phyloP scores from a whole-genome alignment of 2,888 invertebrate species.

The Galerucella nymphaeae region DNA sequence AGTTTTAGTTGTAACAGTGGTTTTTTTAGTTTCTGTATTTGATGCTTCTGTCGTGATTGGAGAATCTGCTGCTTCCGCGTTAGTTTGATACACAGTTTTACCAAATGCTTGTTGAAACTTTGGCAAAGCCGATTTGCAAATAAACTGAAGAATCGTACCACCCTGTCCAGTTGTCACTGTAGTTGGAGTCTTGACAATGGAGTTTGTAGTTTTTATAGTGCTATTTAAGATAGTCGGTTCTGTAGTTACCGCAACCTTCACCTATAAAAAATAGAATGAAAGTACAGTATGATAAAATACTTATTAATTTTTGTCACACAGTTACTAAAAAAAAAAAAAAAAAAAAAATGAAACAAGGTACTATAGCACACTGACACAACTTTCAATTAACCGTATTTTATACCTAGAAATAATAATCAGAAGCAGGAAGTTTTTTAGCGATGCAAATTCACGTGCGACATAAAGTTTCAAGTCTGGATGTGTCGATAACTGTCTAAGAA shows the following conservation, averaged over 20 bases:
- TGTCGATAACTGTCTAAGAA: too few species aligned
- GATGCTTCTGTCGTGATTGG: conserved; percentile 44
- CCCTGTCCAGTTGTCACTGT: conserved; percentile 51
- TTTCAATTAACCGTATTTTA: too few species aligned
- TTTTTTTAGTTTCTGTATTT: conserved; percentile 39
- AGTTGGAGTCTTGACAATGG: conserved; percentile 47
- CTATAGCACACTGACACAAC: too few species aligned
- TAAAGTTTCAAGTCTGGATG: too few species aligned
- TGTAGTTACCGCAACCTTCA: conserved; percentile 34
- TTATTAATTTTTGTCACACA: background rate
- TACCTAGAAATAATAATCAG: too few species aligned
- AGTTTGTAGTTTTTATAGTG: conserved; percentile 47
- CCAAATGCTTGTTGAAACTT: conserved; percentile 86
- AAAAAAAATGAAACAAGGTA: background rate
- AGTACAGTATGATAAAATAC: background rate
- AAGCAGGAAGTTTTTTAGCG: too few species aligned
- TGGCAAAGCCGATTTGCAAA: conserved; percentile 74
- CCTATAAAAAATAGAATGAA: conserved; percentile 34
- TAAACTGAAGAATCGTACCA: conserved; percentile 69
- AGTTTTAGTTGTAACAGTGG: conserved; percentile 63
- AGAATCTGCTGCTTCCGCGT: conserved; percentile 50
- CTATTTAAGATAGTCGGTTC: conserved; percentile 47
- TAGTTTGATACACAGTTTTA: conserved; percentile 72
- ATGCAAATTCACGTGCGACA: too few species aligned
- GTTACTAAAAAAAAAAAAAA: background rate